Conservation (phyloP, 2,888 invertebrate species). For the Apotomis turbidana region DNA sequence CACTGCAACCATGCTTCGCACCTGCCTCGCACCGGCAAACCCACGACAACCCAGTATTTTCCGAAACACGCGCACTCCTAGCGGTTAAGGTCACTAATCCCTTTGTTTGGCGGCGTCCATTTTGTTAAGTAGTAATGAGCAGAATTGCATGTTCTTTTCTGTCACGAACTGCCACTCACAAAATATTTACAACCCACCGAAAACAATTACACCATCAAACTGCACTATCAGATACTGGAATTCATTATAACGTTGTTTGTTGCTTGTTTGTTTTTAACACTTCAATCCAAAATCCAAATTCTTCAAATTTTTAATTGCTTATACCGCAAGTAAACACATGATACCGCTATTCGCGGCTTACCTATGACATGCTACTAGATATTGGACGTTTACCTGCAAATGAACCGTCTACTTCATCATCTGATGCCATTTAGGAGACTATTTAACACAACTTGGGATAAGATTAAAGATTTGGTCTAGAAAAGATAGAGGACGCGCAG, state of each 20-base stretch:
- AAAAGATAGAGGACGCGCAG: constrained; percentile 83
- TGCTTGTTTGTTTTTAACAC: constrained; percentile 47
- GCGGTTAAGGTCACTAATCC: constrained; percentile 86
- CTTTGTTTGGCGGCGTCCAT: constrained; percentile 91
- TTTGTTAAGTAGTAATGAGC: constrained; percentile 89
- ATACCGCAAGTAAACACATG: constrained; percentile 84
- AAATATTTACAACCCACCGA: constrained; percentile 80
- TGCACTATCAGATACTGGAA: constrained; percentile 41
- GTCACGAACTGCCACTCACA: constrained; percentile 82
- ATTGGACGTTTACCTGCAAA: constrained; percentile 90
- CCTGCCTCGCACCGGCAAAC: constrained; percentile 59
- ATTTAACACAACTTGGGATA: constrained; percentile 68
- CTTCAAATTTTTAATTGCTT: constrained; percentile 81
- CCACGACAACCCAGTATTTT: constrained; percentile 57
- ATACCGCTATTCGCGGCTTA: constrained; percentile 85
- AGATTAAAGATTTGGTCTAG: constrained; percentile 72
- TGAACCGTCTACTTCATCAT: constrained; percentile 94
- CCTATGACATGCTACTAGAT: constrained; percentile 82
- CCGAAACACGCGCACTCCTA: constrained; percentile 70
- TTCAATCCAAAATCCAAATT: constrained; percentile 57
- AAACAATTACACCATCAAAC: constrained; percentile 67
- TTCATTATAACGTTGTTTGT: constrained; percentile 15
- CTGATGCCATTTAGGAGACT: constrained; percentile 89
- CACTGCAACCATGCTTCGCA: constrained; percentile 60
- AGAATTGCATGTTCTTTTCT: constrained; percentile 87